These are phyloP conservation scores for Latrodectus geometricus DNA, from an alignment of 1,140 invertebrate species.

Conservation along the genomic window DNA sequence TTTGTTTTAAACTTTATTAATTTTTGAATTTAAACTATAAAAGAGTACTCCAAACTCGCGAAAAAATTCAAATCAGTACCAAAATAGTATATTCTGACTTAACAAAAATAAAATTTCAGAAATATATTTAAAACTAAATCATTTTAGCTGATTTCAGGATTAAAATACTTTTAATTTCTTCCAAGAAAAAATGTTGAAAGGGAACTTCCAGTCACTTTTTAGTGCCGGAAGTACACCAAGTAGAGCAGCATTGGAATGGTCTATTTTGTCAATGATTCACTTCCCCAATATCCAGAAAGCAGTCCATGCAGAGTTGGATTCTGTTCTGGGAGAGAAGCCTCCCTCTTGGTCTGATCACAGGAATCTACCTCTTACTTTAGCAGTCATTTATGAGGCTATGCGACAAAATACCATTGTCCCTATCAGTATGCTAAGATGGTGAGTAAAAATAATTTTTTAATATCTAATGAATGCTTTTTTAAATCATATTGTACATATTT, in stretches of 20 bases:
- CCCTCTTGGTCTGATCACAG: constrained; percentile 62
- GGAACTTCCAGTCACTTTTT: constrained; percentile 63
- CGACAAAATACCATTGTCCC: constrained; percentile 63
- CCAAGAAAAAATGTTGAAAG: constrained; percentile 60
- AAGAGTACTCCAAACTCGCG: too few species aligned
- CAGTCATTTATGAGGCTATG: constrained; percentile 64
- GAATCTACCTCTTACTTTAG: constrained; percentile 64
- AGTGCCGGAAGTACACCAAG: constrained; percentile 66
- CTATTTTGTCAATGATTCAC: constrained; percentile 60
- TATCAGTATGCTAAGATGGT: constrained; percentile 59
- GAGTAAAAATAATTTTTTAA: background rate
- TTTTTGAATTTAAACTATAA: too few species aligned
- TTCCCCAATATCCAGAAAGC: constrained; percentile 63
- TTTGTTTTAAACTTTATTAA: too few species aligned
- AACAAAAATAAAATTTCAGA: too few species aligned
- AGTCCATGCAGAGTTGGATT: constrained; percentile 65
- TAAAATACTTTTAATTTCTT: too few species aligned
- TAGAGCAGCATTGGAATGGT: constrained; percentile 63
- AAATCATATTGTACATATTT: too few species aligned
- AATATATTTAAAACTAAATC: too few species aligned
- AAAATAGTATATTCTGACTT: too few species aligned
- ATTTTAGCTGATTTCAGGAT: too few species aligned
- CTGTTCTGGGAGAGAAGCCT: constrained; percentile 61
- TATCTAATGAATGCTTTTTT: too few species aligned
- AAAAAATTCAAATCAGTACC: too few species aligned